A percentile compares a stretch with the other conserved stretches of the same genome.
phyloP scores from a whole-genome alignment of 2,797 vertebrate genomes.

The Podargus strigoides region DNA sequence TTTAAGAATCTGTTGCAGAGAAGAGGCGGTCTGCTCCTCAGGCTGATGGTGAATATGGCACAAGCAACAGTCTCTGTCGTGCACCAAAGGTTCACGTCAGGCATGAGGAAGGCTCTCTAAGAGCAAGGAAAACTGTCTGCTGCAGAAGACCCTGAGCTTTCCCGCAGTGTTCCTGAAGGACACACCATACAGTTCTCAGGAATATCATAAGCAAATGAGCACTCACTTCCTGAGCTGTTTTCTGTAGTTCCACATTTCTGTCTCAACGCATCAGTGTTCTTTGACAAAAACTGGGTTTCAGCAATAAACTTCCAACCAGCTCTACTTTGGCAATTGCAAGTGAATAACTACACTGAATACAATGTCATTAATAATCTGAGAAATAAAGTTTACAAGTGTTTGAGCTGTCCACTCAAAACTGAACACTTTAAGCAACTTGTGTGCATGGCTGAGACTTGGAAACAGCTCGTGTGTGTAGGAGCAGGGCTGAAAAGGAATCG shows the following conservation, averaged over 20 bases:
- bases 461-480: fast-evolving
- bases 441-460: too few species aligned
- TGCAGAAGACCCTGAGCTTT: not conserved
- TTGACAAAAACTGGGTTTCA: not conserved
- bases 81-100: fast-evolving
- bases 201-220: not conserved
- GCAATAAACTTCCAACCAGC: not conserved
- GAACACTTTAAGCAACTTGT: not conserved
- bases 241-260: not conserved
- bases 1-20: not conserved
- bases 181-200: not conserved
- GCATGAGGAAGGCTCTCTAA: not conserved
- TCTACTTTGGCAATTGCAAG: not conserved
- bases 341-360: not conserved
- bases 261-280: not conserved
- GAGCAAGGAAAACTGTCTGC: not conserved
- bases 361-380: not conserved
- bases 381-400: not conserved
- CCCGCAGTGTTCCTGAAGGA: not conserved
- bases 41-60: not conserved
- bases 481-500: not conserved
- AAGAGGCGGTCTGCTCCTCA: not conserved
- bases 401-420: not conserved
- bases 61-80: not conserved
- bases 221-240: not conserved